These are phyloP conservation scores for Xylota sylvarum DNA, from an alignment of 2,888 invertebrate genomes.

Conservation along the genomic window DNA sequence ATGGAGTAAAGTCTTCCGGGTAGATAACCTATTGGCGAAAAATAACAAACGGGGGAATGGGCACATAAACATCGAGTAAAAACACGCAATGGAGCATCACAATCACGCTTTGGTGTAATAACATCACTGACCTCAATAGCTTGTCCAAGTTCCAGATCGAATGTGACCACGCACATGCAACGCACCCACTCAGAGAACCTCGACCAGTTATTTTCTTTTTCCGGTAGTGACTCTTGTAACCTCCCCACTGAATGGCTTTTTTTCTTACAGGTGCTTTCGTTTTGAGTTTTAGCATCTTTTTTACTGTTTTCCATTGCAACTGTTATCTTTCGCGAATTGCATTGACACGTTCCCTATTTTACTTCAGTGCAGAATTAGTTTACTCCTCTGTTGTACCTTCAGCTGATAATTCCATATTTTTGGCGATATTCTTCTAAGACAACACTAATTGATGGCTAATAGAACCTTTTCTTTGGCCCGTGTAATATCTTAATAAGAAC, in stretches of 20 bases:
- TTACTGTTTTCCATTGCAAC: constrained; percentile 37
- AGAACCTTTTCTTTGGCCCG: neutral
- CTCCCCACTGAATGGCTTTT: neutral
- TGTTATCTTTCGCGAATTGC: neutral
- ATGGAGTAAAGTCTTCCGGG: constrained; percentile 86
- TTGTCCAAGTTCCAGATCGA: constrained; percentile 99
- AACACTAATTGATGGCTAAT: too few species aligned
- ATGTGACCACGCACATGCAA: constrained; percentile 99
- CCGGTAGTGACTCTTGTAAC: neutral
- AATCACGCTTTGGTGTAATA: neutral
- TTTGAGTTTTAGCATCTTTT: neutral
- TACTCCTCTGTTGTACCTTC: neutral
- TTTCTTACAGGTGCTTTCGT: neutral
- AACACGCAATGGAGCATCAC: neutral
- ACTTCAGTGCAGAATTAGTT: neutral
- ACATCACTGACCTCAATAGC: constrained; percentile 92
- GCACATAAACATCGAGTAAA: neutral
- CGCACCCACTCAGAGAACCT: constrained; percentile 97
- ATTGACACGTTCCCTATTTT: neutral
- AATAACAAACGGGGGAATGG: neutral
- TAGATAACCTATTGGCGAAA: constrained; percentile 77
- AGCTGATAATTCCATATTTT: neutral
- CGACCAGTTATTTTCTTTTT: constrained; percentile 86
- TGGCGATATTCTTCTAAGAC: neutral
- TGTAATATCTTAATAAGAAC: neutral